Percentiles rank a stretch among this genome's conserved stretches.
Evolutionary conservation across 2,113 vertebrate genomes (phyloP).

Genomic region (Mastomys natalensis): DNA sequence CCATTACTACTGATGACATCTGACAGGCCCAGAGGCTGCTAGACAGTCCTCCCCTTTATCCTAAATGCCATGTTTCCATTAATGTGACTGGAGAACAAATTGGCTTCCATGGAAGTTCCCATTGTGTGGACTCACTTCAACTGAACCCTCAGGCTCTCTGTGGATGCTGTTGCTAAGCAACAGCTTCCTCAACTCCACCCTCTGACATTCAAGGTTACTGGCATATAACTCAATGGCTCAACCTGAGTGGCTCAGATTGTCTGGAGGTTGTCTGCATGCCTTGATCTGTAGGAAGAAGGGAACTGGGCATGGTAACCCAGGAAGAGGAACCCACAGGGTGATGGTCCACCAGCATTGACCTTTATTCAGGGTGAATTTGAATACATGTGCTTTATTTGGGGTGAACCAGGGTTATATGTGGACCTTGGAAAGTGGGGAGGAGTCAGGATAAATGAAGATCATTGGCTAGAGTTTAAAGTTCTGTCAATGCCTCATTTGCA

Average conservation of each 20-base stretch:
- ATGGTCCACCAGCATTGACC: not conserved
- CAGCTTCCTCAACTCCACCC: not conserved
- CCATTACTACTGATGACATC: not conserved
- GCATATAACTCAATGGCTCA: not conserved
- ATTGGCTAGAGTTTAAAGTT: no score
- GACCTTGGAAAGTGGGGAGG: no score
- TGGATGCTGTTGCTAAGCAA: constrained; percentile 42
- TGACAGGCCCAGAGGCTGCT: not conserved
- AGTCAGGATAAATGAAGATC: no score
- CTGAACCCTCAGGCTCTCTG: not conserved
- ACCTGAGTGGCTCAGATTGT: not conserved
- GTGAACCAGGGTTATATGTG: no score
- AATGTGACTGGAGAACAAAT: not conserved
- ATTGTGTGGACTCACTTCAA: not conserved
- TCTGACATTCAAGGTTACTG: not conserved
- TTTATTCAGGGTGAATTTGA: no score
- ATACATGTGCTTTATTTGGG: no score
- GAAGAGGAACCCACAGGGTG: not conserved
- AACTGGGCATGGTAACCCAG: not conserved
- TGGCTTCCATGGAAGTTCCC: constrained; percentile 8
- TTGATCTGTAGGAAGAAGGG: not conserved
- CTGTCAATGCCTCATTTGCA: no score
- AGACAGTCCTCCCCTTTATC: not conserved
- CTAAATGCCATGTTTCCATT: not conserved
- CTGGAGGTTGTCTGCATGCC: not conserved